A percentile compares a stretch with the other conserved stretches of the same genome.
phyloP scores from a whole-genome alignment of 2,888 invertebrate species.

The Sialis fuliginosa region DNA sequence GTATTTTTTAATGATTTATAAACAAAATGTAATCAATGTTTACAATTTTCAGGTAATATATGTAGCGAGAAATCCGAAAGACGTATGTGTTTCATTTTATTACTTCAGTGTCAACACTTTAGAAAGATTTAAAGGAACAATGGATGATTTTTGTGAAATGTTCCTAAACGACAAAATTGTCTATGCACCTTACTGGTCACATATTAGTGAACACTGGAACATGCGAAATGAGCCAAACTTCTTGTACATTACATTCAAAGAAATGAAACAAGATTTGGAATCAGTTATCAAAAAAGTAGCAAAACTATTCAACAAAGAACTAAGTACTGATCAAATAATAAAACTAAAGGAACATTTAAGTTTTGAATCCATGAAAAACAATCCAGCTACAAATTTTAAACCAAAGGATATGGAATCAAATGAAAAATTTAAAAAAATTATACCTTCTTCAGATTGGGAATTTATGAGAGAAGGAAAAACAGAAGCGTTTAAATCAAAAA shows the following conservation, averaged over 20 bases:
- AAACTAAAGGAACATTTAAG: constrained; percentile 27
- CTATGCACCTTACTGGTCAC: constrained; percentile 18
- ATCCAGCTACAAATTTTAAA: constrained; percentile 26
- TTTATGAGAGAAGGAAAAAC: constrained; percentile 22
- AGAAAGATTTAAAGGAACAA: constrained; percentile 30
- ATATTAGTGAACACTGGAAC: constrained; percentile 16
- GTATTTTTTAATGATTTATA: too few relatives aligned
- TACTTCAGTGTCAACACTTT: constrained; percentile 39
- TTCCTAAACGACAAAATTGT: constrained; percentile 38
- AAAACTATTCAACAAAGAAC: constrained; percentile 22
- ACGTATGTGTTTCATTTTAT: constrained; percentile 51
- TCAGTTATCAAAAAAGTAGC: constrained; percentile 24
- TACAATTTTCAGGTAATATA: constrained; percentile 38
- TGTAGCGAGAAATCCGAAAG: constrained; percentile 53
- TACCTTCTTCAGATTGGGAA: constrained; percentile 8
- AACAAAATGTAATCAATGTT: background rate
- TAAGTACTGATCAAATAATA: constrained; percentile 19
- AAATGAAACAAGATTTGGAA: constrained; percentile 24
- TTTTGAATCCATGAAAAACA: constrained; percentile 31
- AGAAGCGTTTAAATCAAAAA: constrained; percentile 23
- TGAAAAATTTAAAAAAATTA: constrained; percentile 7
- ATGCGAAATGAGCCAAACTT: constrained; percentile 13
- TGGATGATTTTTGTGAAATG: constrained; percentile 38
- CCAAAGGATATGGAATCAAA: constrained; percentile 8
- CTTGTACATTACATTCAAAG: constrained; percentile 18